Evolutionary conservation across 2,888 invertebrate species (phyloP).

Genomic region (Dicyrtoma fusca): DNA sequence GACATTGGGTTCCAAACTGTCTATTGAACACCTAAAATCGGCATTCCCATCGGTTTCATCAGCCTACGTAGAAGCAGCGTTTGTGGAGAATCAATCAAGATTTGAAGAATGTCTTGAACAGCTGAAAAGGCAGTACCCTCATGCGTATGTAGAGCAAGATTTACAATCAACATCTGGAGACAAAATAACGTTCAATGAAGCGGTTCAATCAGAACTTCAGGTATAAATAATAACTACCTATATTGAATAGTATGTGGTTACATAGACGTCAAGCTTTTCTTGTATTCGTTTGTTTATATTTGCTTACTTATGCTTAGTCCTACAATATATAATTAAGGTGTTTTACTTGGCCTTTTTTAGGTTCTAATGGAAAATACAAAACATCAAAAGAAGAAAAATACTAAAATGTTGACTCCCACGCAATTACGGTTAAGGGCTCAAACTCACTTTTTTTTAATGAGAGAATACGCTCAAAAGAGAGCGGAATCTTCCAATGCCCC

Average conservation of each 20-base stretch:
- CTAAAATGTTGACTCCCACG: neutral
- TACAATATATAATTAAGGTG: neutral
- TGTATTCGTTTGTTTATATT: too few species aligned
- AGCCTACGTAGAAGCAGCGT: neutral
- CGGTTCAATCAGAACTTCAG: slow-evolving; percentile 13
- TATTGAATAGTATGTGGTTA: too few species aligned
- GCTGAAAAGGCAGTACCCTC: slow-evolving; percentile 3
- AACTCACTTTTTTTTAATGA: slow-evolving; percentile 13
- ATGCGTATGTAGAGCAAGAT: neutral
- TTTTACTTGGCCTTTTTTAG: neutral
- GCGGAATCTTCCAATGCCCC: slow-evolving; percentile 9
- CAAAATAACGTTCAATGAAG: slow-evolving; percentile 6
- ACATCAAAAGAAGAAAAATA: neutral
- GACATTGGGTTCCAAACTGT: neutral
- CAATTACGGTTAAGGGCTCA: neutral
- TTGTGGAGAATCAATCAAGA: neutral
- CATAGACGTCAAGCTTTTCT: too few species aligned
- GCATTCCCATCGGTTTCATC: slow-evolving; percentile 2
- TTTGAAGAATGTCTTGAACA: slow-evolving; percentile 6
- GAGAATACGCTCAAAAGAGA: slow-evolving; percentile 20
- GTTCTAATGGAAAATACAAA: slow-evolving; percentile 16
- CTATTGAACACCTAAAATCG: slow-evolving; percentile 11
- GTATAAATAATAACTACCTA: too few species aligned
- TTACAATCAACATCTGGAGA: neutral
- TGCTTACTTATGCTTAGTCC: too few species aligned